phyloP scores from a whole-genome alignment of 2,888 invertebrate genomes.

The Cosmorhoe ocellata region DNA sequence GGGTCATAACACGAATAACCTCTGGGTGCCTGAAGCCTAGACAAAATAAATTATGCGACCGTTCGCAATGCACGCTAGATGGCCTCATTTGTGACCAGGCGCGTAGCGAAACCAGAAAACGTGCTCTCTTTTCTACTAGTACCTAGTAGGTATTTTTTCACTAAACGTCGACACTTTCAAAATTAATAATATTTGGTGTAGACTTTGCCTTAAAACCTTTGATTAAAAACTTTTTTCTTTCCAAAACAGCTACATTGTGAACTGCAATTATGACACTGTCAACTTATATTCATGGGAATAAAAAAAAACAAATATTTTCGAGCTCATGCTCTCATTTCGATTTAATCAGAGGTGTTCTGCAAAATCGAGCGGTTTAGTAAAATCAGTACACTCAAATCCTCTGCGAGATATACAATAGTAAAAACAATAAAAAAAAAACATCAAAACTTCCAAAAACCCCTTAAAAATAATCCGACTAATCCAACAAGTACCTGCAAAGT shows the following conservation, averaged over 20 bases:
- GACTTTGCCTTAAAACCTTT: not conserved
- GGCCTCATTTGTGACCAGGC: too few relatives aligned
- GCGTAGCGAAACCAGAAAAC: too few relatives aligned
- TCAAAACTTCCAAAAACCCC: slow-evolving; percentile 28
- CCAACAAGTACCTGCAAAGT: too few relatives aligned
- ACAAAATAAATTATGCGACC: too few relatives aligned
- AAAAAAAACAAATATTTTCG: slow-evolving; percentile 12
- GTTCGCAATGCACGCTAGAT: too few relatives aligned
- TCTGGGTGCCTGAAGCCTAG: too few relatives aligned
- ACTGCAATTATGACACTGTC: not conserved
- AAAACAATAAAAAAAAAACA: slow-evolving; percentile 49
- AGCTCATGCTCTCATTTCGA: slow-evolving; percentile 43
- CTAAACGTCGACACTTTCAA: too few relatives aligned
- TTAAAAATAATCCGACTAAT: slow-evolving; percentile 20
- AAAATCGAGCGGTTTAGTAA: slow-evolving; percentile 27
- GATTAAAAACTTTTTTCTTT: slow-evolving; percentile 2
- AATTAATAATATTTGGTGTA: not conserved
- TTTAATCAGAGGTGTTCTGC: slow-evolving; percentile 45
- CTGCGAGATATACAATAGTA: slow-evolving; percentile 43
- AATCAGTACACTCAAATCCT: slow-evolving; percentile 60
- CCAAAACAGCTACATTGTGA: not conserved
- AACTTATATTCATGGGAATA: not conserved
- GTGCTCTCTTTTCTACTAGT: too few relatives aligned
- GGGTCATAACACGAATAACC: too few relatives aligned
- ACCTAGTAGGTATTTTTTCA: too few relatives aligned